These are phyloP conservation scores for Drepana arcuata DNA, from an alignment of 1,140 invertebrate species.

Conservation along the genomic window DNA sequence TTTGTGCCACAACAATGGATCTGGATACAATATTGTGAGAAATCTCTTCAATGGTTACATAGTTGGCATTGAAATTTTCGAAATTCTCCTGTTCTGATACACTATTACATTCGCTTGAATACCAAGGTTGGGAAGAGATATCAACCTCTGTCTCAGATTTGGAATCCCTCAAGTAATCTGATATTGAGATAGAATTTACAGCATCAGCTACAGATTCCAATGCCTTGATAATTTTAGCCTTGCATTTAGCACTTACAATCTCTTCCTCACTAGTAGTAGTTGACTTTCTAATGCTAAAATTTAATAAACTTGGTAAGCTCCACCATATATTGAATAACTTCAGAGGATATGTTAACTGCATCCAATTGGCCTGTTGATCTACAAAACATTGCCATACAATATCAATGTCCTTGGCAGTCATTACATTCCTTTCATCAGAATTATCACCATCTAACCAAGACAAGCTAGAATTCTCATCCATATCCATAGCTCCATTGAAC, in stretches of 20 bases:
- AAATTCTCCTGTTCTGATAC: constrained; percentile 47
- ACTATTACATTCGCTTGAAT: constrained; percentile 32
- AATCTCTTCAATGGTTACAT: constrained; percentile 31
- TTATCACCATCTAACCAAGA: constrained; percentile 43
- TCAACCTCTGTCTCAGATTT: constrained; percentile 12
- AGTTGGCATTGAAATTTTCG: constrained; percentile 26
- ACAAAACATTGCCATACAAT: constrained; percentile 17
- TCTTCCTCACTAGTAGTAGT: constrained; percentile 9
- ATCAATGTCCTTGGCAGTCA: constrained; percentile 5
- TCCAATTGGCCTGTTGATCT: constrained; percentile 18
- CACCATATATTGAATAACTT: constrained; percentile 43
- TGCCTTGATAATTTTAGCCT: constrained; percentile 4
- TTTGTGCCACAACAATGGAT: constrained; percentile 20
- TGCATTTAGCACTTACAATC: too few relatives aligned
- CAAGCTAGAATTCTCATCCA: constrained; percentile 58
- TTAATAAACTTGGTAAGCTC: constrained; percentile 31
- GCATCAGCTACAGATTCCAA: constrained; percentile 28
- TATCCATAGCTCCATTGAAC: constrained; percentile 24
- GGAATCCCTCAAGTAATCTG: constrained; percentile 31
- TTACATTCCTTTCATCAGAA: constrained; percentile 15
- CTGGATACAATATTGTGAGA: constrained; percentile 24
- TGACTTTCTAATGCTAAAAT: constrained; percentile 6
- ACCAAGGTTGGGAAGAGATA: constrained; percentile 38
- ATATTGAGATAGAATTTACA: constrained; percentile 39
- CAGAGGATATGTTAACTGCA: constrained; percentile 10